Evolutionary conservation across 1,140 invertebrate species (phyloP).

Genomic region (Leptoteleia sp.): DNA sequence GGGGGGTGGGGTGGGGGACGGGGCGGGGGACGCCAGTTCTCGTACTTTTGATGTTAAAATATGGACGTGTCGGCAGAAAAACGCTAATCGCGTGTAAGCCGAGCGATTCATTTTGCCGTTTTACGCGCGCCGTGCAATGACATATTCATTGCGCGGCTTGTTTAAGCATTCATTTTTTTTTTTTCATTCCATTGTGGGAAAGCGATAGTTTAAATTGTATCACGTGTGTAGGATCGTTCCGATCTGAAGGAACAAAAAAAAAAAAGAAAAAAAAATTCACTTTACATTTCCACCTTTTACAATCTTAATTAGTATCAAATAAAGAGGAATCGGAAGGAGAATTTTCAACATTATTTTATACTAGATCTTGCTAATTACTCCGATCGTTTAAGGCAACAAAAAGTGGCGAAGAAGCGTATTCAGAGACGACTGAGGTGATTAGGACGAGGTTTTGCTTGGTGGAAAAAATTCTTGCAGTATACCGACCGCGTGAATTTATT

Average conservation of each 20-base stretch:
- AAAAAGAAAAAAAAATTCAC: background rate
- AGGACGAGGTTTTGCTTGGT: background rate
- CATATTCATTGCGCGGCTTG: conserved; percentile 53
- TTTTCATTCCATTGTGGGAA: conserved; percentile 56
- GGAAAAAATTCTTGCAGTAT: too few species aligned
- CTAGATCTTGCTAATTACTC: too few species aligned
- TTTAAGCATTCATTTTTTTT: conserved; percentile 21
- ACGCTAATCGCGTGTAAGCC: conserved; percentile 60
- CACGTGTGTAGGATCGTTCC: conserved; percentile 6
- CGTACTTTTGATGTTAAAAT: conserved; percentile 59
- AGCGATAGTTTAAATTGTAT: conserved; percentile 13
- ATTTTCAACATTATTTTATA: too few species aligned
- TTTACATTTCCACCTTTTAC: too few species aligned
- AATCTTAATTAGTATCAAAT: too few species aligned
- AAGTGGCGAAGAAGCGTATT: too few species aligned
- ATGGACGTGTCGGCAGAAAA: conserved; percentile 51
- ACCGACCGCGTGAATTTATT: conserved; percentile 31
- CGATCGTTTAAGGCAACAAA: too few species aligned
- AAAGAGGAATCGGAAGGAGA: too few species aligned
- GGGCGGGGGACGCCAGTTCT: conserved; percentile 39
- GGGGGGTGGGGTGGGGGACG: too few species aligned
- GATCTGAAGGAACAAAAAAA: background rate
- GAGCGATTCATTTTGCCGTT: conserved; percentile 54
- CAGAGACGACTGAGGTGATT: too few species aligned
- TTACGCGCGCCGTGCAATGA: conserved; percentile 39